Base-by-base conservation (phyloP, 2,888 invertebrate genomes). In the Macrophya annulata region DNA sequence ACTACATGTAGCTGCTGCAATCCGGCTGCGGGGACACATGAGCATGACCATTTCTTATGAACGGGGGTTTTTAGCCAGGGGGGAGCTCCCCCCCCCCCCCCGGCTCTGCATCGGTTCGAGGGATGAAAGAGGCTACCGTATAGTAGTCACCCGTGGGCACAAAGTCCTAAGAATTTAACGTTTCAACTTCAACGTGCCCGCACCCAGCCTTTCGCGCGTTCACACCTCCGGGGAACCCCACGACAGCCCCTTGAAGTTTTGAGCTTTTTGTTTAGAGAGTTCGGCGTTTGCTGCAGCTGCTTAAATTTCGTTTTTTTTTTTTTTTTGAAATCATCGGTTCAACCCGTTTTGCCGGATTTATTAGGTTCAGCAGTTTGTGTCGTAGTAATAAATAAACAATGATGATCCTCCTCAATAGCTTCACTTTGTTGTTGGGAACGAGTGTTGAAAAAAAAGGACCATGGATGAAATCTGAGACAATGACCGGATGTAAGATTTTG, bases 21-120 rank as follows among this genome's bases (percentile, higher is more conserved):
- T 81, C 62, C 81, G 62, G 62, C 43, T 51, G 62, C 81, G 62
- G 10, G 81, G 8, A 81, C 81, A 62, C 62, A 81, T 81, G 40
- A 81, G 62, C 62, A 81, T 81, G 40, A 81, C 21, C 81, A 81
- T 81, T 37, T 81, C 81, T 81, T 81, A 59, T 62, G 37, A 77
- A 77, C 31, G 1, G 31, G 31, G 68, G 68, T 55, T 68, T 68
- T 37, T 15, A 37, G 68, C 68, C 68, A 68, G 31, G 45, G 55
- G 81, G 74, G 74, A n/a, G n/a, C n/a, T n/a, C n/a, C n/a, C n/a
- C n/a, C n/a, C n/a, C n/a, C n/a, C n/a, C n/a, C n/a, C n/a, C n/a
- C n/a, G n/a, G 21, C 62, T 62, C 31, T 15, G 55, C 31, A 71
- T 45, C 51, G 31, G 51, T 62, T 43, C 40, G 59, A 81, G 81